Evolutionary conservation across 2,113 vertebrate species (phyloP).

Genomic region (Dromiciops gliroides): DNA sequence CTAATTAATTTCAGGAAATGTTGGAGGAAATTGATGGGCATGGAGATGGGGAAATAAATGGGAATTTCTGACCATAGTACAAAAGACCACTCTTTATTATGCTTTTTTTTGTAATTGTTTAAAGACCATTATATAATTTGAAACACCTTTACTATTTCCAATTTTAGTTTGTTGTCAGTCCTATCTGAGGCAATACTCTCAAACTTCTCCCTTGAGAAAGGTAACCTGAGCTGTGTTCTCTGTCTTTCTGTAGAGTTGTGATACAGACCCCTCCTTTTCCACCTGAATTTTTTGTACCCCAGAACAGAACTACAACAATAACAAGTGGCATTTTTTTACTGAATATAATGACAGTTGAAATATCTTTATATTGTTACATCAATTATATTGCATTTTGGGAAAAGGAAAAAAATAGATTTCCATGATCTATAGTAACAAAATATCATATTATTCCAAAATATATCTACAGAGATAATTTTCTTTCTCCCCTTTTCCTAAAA

Average conservation of each 20-base stretch:
- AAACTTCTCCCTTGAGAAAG: not conserved
- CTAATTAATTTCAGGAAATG: not conserved
- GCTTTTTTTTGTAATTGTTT: not conserved
- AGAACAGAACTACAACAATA: not conserved
- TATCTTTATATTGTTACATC: not conserved
- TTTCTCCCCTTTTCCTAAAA: not conserved
- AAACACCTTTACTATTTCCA: not conserved
- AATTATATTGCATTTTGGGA: not conserved
- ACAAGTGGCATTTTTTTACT: not conserved
- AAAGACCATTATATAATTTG: not conserved
- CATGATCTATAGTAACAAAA: not conserved
- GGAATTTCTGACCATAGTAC: not conserved
- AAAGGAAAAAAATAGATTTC: not conserved
- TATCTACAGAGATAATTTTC: not conserved
- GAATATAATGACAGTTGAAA: not conserved
- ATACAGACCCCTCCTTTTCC: not conserved
- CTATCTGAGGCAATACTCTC: not conserved
- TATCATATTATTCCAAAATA: not conserved
- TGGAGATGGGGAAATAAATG: not conserved
- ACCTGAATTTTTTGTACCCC: not conserved
- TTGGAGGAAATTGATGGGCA: not conserved
- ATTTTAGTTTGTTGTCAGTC: not conserved
- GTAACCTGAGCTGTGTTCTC: not conserved
- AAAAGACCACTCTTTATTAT: not conserved
- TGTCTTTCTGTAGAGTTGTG: not conserved